Base-by-base conservation (phyloP, 1,140 invertebrate species). In the Sarcophaga bullata region DNA sequence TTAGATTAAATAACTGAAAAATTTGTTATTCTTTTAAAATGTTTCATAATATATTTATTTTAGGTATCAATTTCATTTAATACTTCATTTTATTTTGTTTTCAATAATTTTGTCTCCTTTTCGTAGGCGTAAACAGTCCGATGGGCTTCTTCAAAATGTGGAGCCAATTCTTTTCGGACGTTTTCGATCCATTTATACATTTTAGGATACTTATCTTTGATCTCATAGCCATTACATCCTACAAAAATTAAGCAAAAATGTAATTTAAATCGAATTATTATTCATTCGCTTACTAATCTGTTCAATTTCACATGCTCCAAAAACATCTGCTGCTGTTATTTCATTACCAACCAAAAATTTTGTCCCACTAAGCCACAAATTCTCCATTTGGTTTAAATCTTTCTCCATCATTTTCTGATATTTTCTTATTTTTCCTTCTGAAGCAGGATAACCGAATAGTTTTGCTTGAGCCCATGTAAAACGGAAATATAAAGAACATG, bases 251-350 rank as follows among this genome's bases (percentile, higher is more conserved):
- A 47, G 19, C 19, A 3, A 10, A 6, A 83, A 2, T 58, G 6
- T 8, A 37, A 54, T 54, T 17, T 46, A 83, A 84, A 83, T 68
- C 46, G 25, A 48, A 49, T 25, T 8, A 80, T 72, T 19, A 72
- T 25, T 72, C 13, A 73, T 46, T 7, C 5, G 52, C 87, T 92
- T 90, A 96, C 95, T 92, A 46, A 95, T 93, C 91, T 97, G 96
- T 90, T 97, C 95, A 25, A 97, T 90, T 91, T 97, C 96, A 87
- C 94, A 95, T 8, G 93, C 92, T 4, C 93, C 95, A 72, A 96
- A 90, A 52, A 97, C 87, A 91, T 97, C 96, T 37, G 96, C 96
- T 11, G 96, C 92, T 4, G 93, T 94, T 0, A 91, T 81, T 3
- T 95, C 91, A 83, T 95, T 86, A 0, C 95, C 95, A 46, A 91